A percentile compares a stretch with the other conserved stretches of the same genome.
phyloP scores from a whole-genome alignment of 2,888 invertebrate genomes.

The Tryphoninae sp. region DNA sequence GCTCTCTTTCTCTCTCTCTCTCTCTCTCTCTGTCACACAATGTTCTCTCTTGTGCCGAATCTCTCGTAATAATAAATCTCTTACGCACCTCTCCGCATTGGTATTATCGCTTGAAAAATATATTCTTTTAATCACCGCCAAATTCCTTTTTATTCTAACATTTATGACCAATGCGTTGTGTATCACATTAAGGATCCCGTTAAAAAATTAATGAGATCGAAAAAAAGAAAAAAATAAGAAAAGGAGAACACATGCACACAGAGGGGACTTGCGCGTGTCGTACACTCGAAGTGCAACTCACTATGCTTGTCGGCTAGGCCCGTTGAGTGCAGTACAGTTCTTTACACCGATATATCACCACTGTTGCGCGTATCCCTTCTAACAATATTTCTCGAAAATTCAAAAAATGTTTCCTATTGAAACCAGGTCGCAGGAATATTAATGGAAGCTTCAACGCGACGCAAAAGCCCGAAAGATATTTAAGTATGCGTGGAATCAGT shows the following conservation, averaged over 20 bases:
- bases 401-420: neutral
- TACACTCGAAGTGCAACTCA: slow-evolving; percentile 29
- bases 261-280: slow-evolving; percentile 46
- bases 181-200: slow-evolving; percentile 12
- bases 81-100: neutral
- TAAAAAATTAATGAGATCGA: slow-evolving; percentile 28
- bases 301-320: slow-evolving; percentile 1
- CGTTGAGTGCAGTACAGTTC: slow-evolving; percentile 7
- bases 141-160: slow-evolving; percentile 29
- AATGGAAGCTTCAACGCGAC: neutral
- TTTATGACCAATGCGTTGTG: slow-evolving; percentile 31
- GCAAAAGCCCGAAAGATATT: neutral
- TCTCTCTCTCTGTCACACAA: slow-evolving; percentile 28
- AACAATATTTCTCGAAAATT: neutral
- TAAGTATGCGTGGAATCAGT: neutral
- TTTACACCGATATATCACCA: neutral
- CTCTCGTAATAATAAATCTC: slow-evolving; percentile 38
- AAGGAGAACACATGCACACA: slow-evolving; percentile 19
- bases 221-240: slow-evolving; percentile 28
- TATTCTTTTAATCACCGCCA: neutral
- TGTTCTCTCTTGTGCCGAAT: slow-evolving; percentile 26
- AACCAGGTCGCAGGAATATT: neutral
- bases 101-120: slow-evolving; percentile 1
- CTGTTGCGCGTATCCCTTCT: neutral
- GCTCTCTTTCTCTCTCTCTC: slow-evolving; percentile 8